Conservation (phyloP, 2,797 vertebrate species). For the Micropoecilia bifurca region DNA sequence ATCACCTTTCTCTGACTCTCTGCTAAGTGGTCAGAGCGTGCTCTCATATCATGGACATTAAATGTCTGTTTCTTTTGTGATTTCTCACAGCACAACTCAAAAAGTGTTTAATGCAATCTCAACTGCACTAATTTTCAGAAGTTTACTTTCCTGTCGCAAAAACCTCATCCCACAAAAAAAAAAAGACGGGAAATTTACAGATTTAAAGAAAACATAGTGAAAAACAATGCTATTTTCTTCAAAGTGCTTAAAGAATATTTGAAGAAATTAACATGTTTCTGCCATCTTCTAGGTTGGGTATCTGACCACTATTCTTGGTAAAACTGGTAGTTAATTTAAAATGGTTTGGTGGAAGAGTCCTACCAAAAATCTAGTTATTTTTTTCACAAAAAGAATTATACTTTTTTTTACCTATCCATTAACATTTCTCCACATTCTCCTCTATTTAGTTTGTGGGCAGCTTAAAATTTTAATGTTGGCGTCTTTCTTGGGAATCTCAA, state of each 20-base stretch:
- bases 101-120: constrained; percentile 36
- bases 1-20: constrained; percentile 55
- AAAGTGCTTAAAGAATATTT: not conserved
- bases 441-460: too few species aligned
- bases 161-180: too few species aligned
- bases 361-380: too few species aligned
- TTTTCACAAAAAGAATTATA: not conserved
- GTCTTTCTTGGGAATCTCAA: not conserved
- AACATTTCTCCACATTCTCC: not conserved
- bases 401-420: not conserved
- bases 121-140: constrained; percentile 8
- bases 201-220: not conserved
- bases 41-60: constrained; percentile 53
- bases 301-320: not conserved
- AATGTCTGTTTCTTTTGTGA: constrained; percentile 36
- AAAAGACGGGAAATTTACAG: not conserved
- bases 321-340: not conserved
- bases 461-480: not conserved
- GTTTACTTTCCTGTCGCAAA: not conserved
- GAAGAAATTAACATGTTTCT: not conserved
- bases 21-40: constrained; percentile 67
- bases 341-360: not conserved
- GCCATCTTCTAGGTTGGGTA: not conserved
- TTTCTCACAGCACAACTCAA: constrained; percentile 28
- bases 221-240: not conserved